These are phyloP conservation scores for Mizuhopecten yessoensis DNA, from an alignment of 1,140 invertebrate genomes.

Conservation along the genomic window DNA sequence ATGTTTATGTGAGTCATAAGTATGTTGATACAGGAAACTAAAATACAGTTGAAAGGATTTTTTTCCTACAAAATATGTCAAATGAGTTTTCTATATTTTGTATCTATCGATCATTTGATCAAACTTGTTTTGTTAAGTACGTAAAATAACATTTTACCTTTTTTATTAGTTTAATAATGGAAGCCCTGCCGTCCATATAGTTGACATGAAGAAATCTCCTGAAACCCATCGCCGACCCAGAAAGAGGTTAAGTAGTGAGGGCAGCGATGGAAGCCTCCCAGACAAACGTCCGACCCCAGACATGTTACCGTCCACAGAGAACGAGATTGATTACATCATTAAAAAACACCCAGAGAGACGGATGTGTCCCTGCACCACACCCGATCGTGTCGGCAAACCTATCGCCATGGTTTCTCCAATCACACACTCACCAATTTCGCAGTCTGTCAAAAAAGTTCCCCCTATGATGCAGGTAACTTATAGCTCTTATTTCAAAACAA, in stretches of 20 bases:
- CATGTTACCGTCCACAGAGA: conserved; percentile 59
- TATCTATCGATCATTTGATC: too few relatives aligned
- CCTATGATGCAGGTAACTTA: conserved; percentile 48
- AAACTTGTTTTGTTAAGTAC: background rate
- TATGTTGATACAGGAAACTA: too few relatives aligned
- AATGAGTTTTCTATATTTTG: background rate
- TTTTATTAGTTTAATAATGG: conserved; percentile 10
- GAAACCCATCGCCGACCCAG: conserved; percentile 48
- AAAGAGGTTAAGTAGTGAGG: conserved; percentile 66
- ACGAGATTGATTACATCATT: conserved; percentile 58
- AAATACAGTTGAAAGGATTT: background rate
- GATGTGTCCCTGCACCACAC: conserved; percentile 53
- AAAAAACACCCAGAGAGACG: conserved; percentile 53
- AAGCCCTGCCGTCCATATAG: conserved; percentile 71
- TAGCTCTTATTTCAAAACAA: too few relatives aligned
- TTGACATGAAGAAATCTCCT: conserved; percentile 60
- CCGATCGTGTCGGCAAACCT: conserved; percentile 56
- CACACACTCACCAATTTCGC: conserved; percentile 64
- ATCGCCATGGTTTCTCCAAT: conserved; percentile 70
- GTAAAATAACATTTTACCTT: background rate
- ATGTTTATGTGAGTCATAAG: too few relatives aligned
- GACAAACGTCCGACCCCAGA: conserved; percentile 64
- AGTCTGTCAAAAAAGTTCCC: conserved; percentile 59
- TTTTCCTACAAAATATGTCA: background rate
- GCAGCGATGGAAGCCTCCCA: conserved; percentile 59